phyloP scores from a whole-genome alignment of 2,113 vertebrate species.

The Cichladusa arquata region DNA sequence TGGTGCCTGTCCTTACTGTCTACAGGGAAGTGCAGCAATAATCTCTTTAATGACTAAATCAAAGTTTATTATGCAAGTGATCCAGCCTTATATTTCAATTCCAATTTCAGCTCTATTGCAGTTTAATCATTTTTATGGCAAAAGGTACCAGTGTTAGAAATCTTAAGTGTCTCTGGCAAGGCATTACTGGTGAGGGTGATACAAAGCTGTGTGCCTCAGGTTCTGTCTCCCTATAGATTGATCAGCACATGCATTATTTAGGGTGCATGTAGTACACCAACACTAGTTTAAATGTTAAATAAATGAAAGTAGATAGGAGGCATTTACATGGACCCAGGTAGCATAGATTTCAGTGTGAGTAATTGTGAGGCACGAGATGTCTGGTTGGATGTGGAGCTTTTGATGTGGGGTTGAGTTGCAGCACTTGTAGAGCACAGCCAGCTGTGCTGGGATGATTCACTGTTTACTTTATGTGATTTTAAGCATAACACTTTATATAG shows the following conservation, averaged over 20 bases:
- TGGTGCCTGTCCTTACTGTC: not conserved
- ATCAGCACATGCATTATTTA: not conserved
- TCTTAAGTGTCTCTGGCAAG: not conserved
- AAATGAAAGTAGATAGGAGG: not conserved
- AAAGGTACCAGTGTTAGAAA: conserved; percentile 2
- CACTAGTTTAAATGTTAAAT: not conserved
- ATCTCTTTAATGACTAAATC: conserved; percentile 46
- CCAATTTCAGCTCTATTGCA: conserved; percentile 21
- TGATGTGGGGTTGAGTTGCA: not conserved
- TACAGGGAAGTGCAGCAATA: not conserved
- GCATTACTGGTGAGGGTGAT: not conserved
- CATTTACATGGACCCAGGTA: not conserved
- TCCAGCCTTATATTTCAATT: conserved; percentile 39
- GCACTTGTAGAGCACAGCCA: not conserved
- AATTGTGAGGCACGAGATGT: not conserved
- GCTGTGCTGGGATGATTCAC: not conserved
- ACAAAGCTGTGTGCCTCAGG: not conserved
- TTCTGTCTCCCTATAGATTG: not conserved
- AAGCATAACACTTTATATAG: not conserved
- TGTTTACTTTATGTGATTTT: not conserved
- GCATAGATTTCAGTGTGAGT: not conserved
- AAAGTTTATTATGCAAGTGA: conserved; percentile 50
- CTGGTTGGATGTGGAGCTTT: not conserved
- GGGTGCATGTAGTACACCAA: not conserved
- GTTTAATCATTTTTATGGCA: conserved; percentile 58